A percentile compares a stretch with the other conserved stretches of the same genome.
Conservation (phyloP, 1,140 invertebrate genomes). For the Drosophila punjabiensis region DNA sequence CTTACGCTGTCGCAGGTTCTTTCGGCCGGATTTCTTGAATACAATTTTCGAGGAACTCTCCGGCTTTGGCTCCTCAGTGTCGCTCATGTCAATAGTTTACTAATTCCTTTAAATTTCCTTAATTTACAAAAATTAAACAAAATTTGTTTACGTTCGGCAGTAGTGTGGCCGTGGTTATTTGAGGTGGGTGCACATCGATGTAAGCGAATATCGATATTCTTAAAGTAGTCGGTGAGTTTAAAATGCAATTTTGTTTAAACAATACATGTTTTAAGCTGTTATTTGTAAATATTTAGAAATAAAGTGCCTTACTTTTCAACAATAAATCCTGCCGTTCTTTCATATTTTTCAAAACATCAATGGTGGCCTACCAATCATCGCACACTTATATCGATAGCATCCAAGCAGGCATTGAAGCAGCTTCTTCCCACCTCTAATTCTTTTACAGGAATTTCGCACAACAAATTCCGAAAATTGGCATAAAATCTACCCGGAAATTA, state of each 20-base stretch:
- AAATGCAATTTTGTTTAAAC: neutral
- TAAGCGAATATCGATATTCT: neutral
- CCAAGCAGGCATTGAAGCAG: neutral
- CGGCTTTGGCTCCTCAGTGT: constrained; percentile 12
- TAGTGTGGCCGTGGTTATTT: neutral
- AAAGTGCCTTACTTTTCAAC: neutral
- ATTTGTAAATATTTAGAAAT: neutral
- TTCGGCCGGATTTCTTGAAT: constrained; percentile 71
- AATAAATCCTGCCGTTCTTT: neutral
- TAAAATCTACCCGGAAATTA: neutral
- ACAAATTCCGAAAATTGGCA: constrained; percentile 24
- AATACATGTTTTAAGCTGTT: too few relatives aligned
- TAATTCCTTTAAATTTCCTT: neutral
- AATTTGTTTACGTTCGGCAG: constrained; percentile 38
- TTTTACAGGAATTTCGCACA: constrained; percentile 28
- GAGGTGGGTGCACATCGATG: too few relatives aligned
- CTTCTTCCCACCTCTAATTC: constrained; percentile 4
- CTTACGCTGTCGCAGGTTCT: constrained; percentile 73
- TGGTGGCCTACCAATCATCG: neutral
- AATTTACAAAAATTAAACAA: neutral
- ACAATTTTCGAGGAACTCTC: constrained; percentile 50
- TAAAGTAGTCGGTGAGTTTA: neutral
- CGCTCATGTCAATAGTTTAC: constrained; percentile 24
- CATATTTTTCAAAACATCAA: neutral
- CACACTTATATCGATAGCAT: neutral